phyloP scores from a whole-genome alignment of 2,113 vertebrate genomes.

The Paraplagusia blochii region DNA sequence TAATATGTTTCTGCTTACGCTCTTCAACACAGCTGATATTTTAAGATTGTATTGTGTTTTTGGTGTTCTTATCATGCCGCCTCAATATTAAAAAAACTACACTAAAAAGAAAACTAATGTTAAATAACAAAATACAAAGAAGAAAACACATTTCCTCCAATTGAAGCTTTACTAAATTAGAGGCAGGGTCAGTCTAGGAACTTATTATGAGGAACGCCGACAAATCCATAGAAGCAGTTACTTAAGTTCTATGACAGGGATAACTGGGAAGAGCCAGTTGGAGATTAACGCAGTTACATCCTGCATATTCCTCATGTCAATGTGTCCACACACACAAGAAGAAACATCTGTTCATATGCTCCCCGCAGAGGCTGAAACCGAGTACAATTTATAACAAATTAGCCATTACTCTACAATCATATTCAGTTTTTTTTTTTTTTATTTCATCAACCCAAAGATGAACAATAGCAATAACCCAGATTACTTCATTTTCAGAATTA shows the following conservation, averaged over 20 bases:
- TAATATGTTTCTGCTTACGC: constrained; percentile 17
- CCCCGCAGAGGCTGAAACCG: neutral
- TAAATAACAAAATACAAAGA: constrained; percentile 11
- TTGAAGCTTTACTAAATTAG: constrained; percentile 35
- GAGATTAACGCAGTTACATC: constrained; percentile 37
- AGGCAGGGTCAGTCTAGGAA: constrained; percentile 23
- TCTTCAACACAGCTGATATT: neutral
- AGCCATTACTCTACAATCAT: no score
- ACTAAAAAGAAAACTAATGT: constrained; percentile 6
- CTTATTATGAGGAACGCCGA: constrained; percentile 35
- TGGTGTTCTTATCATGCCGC: constrained; percentile 15
- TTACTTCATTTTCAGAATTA: constrained; percentile 8
- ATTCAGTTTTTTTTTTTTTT: no score
- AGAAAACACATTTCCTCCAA: neutral
- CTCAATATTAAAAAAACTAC: neutral
- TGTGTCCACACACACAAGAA: neutral
- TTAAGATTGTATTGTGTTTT: constrained; percentile 7
- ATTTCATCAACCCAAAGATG: no score
- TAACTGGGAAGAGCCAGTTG: constrained; percentile 13
- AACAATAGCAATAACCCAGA: no score
- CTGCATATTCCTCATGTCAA: constrained; percentile 28
- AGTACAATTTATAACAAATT: no score
- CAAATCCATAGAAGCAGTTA: constrained; percentile 46
- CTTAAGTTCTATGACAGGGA: constrained; percentile 35
- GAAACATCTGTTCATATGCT: neutral